phyloP scores from a whole-genome alignment of 2,113 vertebrate species.

The Myodes glareolus region DNA sequence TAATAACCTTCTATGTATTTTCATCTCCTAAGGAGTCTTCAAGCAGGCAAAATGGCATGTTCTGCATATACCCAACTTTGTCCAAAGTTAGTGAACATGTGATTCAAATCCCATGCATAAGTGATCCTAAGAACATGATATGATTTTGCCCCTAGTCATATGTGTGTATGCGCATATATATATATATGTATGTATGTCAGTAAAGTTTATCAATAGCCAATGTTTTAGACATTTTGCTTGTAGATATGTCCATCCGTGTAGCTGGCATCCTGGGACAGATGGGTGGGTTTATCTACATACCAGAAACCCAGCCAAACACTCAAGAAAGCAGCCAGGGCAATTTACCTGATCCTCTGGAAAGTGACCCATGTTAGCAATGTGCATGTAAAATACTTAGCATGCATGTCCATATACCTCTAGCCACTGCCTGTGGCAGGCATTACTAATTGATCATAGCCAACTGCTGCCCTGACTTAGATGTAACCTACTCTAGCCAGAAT shows the following conservation, averaged over 20 bases:
- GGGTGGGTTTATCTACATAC: not conserved
- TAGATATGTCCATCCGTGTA: not conserved
- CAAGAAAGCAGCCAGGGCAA: not conserved
- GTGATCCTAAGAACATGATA: not conserved
- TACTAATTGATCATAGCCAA: slow-evolving; percentile 51
- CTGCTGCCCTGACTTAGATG: not conserved
- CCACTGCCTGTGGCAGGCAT: not conserved
- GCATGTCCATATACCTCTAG: not conserved
- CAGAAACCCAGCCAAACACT: not conserved
- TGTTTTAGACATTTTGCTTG: not conserved
- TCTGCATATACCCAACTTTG: not conserved
- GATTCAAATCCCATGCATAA: not conserved
- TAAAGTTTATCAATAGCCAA: not conserved
- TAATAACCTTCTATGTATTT: not conserved
- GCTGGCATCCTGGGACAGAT: not conserved
- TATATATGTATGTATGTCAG: not conserved
- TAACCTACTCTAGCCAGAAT: not conserved
- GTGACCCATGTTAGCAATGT: not conserved
- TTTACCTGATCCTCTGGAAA: not conserved
- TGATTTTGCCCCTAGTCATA: not conserved
- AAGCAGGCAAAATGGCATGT: not conserved
- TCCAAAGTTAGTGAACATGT: not conserved
- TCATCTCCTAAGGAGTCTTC: not conserved
- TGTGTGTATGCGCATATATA: not conserved
- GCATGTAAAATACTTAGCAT: not conserved